These are phyloP conservation scores for Capromys pilorides DNA, from an alignment of 2,797 vertebrate genomes.

Conservation along the genomic window DNA sequence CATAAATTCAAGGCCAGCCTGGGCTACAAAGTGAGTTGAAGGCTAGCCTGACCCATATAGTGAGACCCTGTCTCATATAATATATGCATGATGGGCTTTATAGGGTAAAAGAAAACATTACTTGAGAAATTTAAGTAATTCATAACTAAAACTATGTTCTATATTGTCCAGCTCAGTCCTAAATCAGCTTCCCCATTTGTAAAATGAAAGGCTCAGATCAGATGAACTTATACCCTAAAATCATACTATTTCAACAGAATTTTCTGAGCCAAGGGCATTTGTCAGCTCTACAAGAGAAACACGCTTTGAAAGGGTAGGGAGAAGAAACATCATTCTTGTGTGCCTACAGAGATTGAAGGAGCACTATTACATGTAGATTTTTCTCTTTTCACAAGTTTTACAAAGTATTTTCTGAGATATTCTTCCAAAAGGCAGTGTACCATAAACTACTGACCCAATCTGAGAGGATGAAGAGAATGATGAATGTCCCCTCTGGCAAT, in stretches of 20 bases:
- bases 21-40: too few relatives aligned
- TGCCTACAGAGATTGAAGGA: background rate
- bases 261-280: slow-evolving; percentile 33
- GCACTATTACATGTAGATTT: background rate
- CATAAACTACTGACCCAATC: background rate
- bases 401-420: background rate
- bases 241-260: slow-evolving; percentile 18
- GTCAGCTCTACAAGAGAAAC: background rate
- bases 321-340: background rate
- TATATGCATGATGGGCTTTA: slow-evolving; percentile 10
- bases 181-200: slow-evolving; percentile 29
- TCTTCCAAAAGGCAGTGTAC: background rate
- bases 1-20: too few relatives aligned
- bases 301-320: background rate
- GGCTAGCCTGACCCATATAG: too few relatives aligned
- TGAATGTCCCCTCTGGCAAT: background rate
- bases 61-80: background rate
- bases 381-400: background rate
- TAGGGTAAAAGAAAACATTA: slow-evolving; percentile 9
- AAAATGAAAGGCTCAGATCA: slow-evolving; percentile 42
- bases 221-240: slow-evolving; percentile 43
- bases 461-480: background rate
- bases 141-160: background rate
- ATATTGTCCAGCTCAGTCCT: background rate
- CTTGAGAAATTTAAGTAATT: background rate